Evolutionary conservation across 2,797 vertebrate genomes (phyloP).

Genomic region (Hafferia zeledoni): DNA sequence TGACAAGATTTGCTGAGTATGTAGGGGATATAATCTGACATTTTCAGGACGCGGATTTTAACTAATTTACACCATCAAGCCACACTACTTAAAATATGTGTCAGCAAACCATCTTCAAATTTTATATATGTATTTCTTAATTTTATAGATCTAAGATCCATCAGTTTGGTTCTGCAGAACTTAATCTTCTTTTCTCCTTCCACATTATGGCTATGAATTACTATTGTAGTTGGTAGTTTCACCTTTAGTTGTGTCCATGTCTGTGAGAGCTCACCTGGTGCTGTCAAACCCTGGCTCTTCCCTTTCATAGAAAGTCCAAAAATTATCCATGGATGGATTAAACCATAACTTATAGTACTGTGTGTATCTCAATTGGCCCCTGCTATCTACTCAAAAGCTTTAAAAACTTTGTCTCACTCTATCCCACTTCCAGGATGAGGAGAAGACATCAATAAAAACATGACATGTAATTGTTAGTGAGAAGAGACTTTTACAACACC

Average conservation of each 20-base stretch:
- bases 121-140: background rate
- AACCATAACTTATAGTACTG: background rate
- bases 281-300: background rate
- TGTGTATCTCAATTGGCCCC: background rate
- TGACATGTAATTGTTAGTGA: background rate
- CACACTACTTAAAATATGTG: background rate
- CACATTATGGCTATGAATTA: background rate
- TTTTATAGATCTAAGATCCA: constrained; percentile 23
- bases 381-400: background rate
- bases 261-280: background rate
- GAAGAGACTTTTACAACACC: background rate
- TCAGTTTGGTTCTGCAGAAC: background rate
- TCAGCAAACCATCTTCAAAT: constrained; percentile 14
- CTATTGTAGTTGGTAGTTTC: background rate
- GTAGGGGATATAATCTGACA: constrained; percentile 47
- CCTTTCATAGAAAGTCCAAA: background rate
- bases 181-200: constrained; percentile 40
- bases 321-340: background rate
- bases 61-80: constrained; percentile 53
- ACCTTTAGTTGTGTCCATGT: background rate
- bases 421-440: background rate
- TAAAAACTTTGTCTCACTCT: background rate
- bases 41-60: constrained; percentile 61
- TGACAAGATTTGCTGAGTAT: constrained; percentile 40
- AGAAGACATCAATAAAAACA: background rate